Evolutionary conservation across 2,113 vertebrate genomes (phyloP), one percentile per base, ranked within the genome.

Genomic region (Eretmochelys imbricata): DNA sequence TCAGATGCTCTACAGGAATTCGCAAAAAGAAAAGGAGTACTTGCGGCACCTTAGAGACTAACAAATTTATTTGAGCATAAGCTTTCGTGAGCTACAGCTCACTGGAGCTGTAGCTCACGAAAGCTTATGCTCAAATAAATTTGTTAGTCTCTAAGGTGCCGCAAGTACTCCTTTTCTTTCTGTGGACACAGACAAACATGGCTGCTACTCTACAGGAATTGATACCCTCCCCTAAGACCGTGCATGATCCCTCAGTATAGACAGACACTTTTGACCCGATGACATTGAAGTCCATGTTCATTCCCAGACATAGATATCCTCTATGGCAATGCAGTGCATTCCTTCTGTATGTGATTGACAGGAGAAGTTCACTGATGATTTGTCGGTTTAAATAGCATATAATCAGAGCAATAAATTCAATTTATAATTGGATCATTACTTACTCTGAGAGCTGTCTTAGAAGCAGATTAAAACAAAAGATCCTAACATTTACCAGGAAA

Each of bases 391-490:
- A 81, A 51, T 54, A 4, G 0, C 14, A 53, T 2, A 24, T 1
- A 38, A 0, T 78, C 16, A 55, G 80, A 1, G 2, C 59, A 50
- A 89, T 80, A 75, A 69, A 85, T 93, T 54, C 76, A 53, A 29
- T 46, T 46, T 8, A 25, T 2, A 91, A 80, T 19, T 9, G 31
- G 25, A 85, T 27, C 88, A 76, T 0, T 0, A 24, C 82, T 94
- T 85, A 9, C 2, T 50, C 54, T 53, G 17, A 78, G 93, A 85
- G 51, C 24, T 49, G 46, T 78, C 49, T 51, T 55, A 83, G 89
- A 48, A 81, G 49, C 87, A 82, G 91, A 85, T 35, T 1, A 29
- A 85, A 75, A 95, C 84, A 55, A 38, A 54, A 83, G 22, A 72
- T 72, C 19, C 65, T 72, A 82, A 27, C 29, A 9, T 35, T 11